A percentile compares a stretch with the other conserved stretches of the same genome.
These are phyloP conservation scores for Spodoptera picta DNA, from an alignment of 2,888 invertebrate species.

Conservation along the genomic window DNA sequence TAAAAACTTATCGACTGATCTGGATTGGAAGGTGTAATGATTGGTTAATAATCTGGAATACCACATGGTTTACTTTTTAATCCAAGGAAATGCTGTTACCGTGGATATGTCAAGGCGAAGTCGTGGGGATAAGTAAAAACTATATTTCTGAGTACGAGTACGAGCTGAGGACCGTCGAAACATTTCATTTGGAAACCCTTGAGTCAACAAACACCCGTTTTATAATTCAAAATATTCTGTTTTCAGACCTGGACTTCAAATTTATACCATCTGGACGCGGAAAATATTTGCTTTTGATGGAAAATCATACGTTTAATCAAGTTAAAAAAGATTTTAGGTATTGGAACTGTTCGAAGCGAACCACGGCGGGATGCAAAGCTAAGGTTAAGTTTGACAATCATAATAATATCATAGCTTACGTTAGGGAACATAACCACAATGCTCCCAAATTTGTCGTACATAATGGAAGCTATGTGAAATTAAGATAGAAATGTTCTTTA, in stretches of 20 bases:
- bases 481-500: background rate
- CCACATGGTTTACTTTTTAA: no score
- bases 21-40: no score
- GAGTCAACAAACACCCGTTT: background rate
- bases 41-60: no score
- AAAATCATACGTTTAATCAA: constrained; percentile 55
- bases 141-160: no score
- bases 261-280: constrained; percentile 64
- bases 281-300: constrained; percentile 54
- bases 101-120: no score
- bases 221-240: constrained; percentile 12
- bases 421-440: constrained; percentile 56
- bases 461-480: constrained; percentile 37
- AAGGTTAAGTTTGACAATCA: constrained; percentile 54
- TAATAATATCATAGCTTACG: constrained; percentile 39
- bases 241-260: constrained; percentile 54
- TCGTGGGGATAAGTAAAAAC: no score
- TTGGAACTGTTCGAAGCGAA: constrained; percentile 62
- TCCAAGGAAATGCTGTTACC: no score
- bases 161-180: background rate
- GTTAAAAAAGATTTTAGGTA: constrained; percentile 54
- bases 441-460: constrained; percentile 47
- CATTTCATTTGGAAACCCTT: background rate
- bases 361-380: constrained; percentile 54
- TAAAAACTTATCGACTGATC: no score